These are phyloP conservation scores for Rhyacophila brunnea DNA, from an alignment of 1,140 invertebrate species.

Conservation along the genomic window DNA sequence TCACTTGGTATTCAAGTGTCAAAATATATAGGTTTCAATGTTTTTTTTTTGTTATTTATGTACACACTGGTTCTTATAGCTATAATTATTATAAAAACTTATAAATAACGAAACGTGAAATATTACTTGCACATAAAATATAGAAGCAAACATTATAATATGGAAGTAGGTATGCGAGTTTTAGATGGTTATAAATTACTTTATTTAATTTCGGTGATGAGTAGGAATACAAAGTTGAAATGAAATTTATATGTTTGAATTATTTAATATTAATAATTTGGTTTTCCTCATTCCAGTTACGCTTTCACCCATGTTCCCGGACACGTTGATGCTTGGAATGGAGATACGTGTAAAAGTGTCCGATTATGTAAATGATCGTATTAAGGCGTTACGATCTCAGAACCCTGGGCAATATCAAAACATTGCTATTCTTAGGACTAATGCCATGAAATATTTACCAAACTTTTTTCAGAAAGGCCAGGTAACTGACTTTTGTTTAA, in stretches of 20 bases:
- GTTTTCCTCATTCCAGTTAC: conserved; percentile 65
- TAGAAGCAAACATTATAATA: no score
- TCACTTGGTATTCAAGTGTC: no score
- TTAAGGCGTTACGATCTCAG: conserved; percentile 79
- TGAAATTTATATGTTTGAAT: no score
- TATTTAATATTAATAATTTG: no score
- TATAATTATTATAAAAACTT: no score
- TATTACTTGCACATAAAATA: background rate
- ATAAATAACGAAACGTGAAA: background rate
- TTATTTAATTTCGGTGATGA: no score
- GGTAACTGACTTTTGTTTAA: conserved; percentile 52
- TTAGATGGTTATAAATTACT: no score
- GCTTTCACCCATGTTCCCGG: conserved; percentile 87
- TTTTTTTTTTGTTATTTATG: no score
- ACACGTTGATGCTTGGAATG: conserved; percentile 89
- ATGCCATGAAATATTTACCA: conserved; percentile 98
- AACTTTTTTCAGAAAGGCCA: conserved; percentile 96
- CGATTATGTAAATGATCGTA: conserved; percentile 96
- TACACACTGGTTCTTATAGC: no score
- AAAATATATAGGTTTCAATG: no score
- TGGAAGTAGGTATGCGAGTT: no score
- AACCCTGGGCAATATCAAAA: conserved; percentile 83
- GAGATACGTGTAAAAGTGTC: conserved; percentile 99
- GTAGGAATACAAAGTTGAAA: no score
- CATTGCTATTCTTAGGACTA: conserved; percentile 92